Percentiles rank a stretch among this genome's conserved stretches.
Evolutionary conservation across 2,888 invertebrate species (phyloP).

Genomic region (Heliconius charithonia): DNA sequence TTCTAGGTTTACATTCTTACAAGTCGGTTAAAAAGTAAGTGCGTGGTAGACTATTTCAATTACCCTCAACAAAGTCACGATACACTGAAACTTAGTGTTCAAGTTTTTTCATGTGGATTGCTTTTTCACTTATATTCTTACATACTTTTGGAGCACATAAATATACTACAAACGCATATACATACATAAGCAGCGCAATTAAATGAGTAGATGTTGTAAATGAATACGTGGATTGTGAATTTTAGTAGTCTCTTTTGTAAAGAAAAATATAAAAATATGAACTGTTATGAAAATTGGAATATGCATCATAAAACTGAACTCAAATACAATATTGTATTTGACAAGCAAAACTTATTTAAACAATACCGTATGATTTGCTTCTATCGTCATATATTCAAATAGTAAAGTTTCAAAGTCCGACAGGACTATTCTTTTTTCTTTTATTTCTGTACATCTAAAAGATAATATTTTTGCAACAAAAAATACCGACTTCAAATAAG

Average conservation of each 20-base stretch:
- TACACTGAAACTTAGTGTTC: background rate
- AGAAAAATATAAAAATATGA: background rate
- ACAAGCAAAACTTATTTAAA: background rate
- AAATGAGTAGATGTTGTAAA: too few species aligned
- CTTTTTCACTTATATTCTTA: background rate
- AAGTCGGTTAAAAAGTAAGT: too few species aligned
- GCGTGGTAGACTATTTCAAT: background rate
- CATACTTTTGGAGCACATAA: background rate
- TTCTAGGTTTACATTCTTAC: too few species aligned
- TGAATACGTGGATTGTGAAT: background rate
- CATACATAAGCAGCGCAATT: too few species aligned
- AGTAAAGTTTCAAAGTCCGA: too few species aligned
- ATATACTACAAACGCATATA: too few species aligned
- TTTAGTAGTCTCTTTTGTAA: background rate
- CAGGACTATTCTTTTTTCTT: too few species aligned
- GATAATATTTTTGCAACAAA: too few species aligned
- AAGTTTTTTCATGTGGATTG: background rate
- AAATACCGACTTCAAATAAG: too few species aligned
- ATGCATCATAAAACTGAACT: background rate
- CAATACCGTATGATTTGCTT: too few species aligned
- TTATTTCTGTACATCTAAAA: too few species aligned
- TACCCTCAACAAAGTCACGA: background rate
- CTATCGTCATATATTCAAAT: too few species aligned
- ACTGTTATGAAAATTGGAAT: background rate
- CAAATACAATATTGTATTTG: background rate